Conservation (phyloP, 2,113 vertebrate genomes). For the Atherinomorus stipes region DNA sequence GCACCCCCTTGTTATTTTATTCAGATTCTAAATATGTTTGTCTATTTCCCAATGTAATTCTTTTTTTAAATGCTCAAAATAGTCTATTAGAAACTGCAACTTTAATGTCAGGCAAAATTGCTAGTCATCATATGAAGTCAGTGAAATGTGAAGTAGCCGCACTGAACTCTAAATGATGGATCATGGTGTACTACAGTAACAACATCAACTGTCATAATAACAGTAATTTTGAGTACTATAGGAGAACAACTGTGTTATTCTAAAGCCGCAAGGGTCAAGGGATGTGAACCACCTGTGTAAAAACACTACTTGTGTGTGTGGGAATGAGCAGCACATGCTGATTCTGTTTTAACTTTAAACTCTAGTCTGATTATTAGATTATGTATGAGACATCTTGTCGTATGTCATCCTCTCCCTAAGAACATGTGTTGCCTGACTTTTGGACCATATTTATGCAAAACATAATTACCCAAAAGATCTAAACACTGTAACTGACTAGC, state of each 20-base stretch:
- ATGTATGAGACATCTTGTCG: background rate
- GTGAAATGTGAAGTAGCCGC: constrained; percentile 12
- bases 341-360: background rate
- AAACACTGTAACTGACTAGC: too few species aligned
- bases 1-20: too few species aligned
- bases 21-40: too few species aligned
- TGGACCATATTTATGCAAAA: too few species aligned
- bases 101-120: too few species aligned
- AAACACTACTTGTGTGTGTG: background rate
- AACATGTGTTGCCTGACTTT: too few species aligned
- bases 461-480: too few species aligned
- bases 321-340: background rate
- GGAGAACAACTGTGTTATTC: constrained; percentile 17
- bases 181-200: constrained; percentile 14
- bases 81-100: too few species aligned
- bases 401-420: too few species aligned
- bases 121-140: background rate
- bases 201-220: constrained; percentile 34
- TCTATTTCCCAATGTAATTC: too few species aligned
- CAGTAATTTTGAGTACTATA: constrained; percentile 29
- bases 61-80: too few species aligned
- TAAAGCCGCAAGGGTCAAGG: constrained; percentile 20
- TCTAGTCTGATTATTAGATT: background rate
- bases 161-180: background rate
- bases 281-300: background rate